Conservation (phyloP, 2,797 vertebrate genomes). For the Danio kyathit region DNA sequence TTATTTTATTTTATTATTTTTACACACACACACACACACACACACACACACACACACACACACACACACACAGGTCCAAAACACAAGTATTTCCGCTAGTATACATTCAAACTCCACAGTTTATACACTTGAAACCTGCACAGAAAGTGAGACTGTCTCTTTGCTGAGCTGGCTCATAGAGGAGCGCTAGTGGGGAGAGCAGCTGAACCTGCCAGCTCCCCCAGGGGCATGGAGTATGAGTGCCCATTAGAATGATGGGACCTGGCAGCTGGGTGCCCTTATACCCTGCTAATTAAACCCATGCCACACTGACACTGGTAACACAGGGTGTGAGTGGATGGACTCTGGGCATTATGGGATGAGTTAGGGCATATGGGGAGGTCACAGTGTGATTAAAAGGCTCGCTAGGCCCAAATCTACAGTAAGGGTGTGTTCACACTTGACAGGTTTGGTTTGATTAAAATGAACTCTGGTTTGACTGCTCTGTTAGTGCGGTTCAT, state of each 20-base stretch:
- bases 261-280: slow-evolving; percentile 79
- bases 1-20: too few species aligned
- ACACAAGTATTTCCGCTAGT: not conserved
- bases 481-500: not conserved
- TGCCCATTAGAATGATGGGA: slow-evolving; percentile 82
- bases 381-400: slow-evolving; percentile 13
- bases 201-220: slow-evolving; percentile 67
- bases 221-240: slow-evolving; percentile 73
- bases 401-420: not conserved
- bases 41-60: too few species aligned
- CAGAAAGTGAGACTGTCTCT: slow-evolving; percentile 1
- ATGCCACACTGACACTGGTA: slow-evolving; percentile 52
- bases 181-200: slow-evolving; percentile 50
- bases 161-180: slow-evolving; percentile 42
- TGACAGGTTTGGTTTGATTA: not conserved
- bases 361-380: slow-evolving; percentile 21
- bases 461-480: not conserved
- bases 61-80: too few species aligned
- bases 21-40: too few species aligned
- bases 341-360: slow-evolving; percentile 46
- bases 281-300: slow-evolving; percentile 80
- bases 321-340: slow-evolving; percentile 26
- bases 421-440: not conserved
- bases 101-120: not conserved
- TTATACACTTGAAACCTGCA: not conserved